Base-by-base conservation (phyloP, 2,113 vertebrate genomes). In the Onychorhynchus coronatus region DNA sequence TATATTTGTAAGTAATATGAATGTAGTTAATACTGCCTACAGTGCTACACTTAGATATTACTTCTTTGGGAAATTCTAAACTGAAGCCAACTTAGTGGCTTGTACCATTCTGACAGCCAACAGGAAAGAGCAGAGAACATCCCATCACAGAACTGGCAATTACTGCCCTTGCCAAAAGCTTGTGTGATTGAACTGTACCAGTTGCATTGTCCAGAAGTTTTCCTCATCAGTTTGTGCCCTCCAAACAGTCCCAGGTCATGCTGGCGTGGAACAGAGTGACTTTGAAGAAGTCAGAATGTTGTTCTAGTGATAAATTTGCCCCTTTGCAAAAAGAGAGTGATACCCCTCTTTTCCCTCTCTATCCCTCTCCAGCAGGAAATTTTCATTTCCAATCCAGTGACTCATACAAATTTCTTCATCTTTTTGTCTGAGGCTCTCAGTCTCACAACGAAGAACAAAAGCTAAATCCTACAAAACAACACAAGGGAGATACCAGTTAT, bases 381-480 rank as follows among this genome's bases (percentile, higher is more conserved):
- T 76, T 39, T 58, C 44, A 52, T 82, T 80, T 66, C 61, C 37
- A 42, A 28, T 72, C 23, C 30, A 75, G 4, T 47, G 42, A 73
- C 53, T 78, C 49, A 66, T 41, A 50, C 46, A 47, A 73, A 56
- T 61, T 39, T 80, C 47, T 78, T 70, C 47, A 76, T 76, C 24
- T 66, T 70, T 50, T 87, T 90, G 27, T 82, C 77, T 62, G 56
- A 80, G 50, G 68, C 55, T 95, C 72, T 88, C 52, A 76, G 62
- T 76, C 58, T 91, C 58, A 67, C 24, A 8, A 44, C 65, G 47
- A 93, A 85, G 46, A 96, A 39, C 71, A 91, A 53, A 96, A 86
- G 79, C 72, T 95, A 93, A 95, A 88, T 95, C 70, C 65, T 33
- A 89, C 65, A 94, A 86, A 96, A 62, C 62, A 91, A 85, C 82